phyloP scores from a whole-genome alignment of 2,888 invertebrate species.

The Drosophila robusta region DNA sequence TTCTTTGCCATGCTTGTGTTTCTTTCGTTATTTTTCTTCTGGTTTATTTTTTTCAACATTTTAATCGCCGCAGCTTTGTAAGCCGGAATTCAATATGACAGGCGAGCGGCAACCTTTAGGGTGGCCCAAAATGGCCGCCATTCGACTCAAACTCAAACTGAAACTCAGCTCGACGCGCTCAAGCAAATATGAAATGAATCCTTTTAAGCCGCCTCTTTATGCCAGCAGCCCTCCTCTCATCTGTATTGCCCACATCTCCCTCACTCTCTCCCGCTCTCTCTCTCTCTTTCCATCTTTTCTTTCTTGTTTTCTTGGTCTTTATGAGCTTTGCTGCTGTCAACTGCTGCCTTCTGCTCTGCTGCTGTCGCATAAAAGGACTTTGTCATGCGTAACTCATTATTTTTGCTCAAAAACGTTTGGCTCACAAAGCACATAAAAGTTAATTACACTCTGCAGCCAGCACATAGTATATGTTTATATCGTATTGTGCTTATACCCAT shows the following conservation, averaged over 20 bases:
- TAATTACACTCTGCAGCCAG: conserved; percentile 50
- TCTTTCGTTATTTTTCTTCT: not conserved
- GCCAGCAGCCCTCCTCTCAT: not conserved
- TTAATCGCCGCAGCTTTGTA: conserved; percentile 45
- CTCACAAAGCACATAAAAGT: conserved; percentile 63
- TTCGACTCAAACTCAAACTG: conserved; percentile 15
- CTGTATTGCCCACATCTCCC: not conserved
- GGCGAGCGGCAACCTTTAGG: conserved; percentile 12
- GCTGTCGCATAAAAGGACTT: conserved; percentile 77
- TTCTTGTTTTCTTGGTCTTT: conserved; percentile 4
- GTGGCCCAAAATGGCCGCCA: conserved; percentile 60
- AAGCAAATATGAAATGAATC: conserved; percentile 73
- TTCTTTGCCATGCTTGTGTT: conserved; percentile 15
- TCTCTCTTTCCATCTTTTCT: not conserved
- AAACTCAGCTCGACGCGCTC: conserved; percentile 41
- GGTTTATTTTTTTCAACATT: conserved; percentile 38
- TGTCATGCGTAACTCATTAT: conserved; percentile 85
- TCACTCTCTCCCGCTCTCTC: conserved; percentile 5
- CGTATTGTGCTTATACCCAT: not conserved
- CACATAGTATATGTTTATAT: not conserved
- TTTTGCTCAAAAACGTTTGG: conserved; percentile 68
- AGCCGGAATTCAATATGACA: conserved; percentile 60
- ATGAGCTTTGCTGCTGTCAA: conserved; percentile 22
- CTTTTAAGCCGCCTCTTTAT: conserved; percentile 46
- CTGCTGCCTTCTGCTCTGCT: conserved; percentile 35